A percentile compares a stretch with the other conserved stretches of the same genome.
Evolutionary conservation across 2,888 invertebrate genomes (phyloP).

Genomic region (Aleiodes alternator): DNA sequence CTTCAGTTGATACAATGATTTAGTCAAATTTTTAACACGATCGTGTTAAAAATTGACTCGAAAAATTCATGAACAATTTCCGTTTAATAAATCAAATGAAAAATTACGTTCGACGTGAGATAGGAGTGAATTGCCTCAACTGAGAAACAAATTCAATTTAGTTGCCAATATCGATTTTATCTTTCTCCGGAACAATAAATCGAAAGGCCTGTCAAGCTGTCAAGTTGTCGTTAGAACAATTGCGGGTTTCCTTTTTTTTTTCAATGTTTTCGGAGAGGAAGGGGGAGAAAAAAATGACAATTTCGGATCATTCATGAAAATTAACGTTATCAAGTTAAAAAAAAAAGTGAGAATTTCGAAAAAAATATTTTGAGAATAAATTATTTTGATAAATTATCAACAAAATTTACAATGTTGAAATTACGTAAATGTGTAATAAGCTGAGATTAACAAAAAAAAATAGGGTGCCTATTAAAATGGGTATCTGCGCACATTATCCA

Average conservation of each 20-base stretch:
- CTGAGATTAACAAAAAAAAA: constrained; percentile 18
- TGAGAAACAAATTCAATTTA: constrained; percentile 34
- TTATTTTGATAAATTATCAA: neutral
- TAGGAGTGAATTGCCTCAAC: constrained; percentile 2
- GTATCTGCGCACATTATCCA: constrained; percentile 5
- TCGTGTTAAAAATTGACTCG: neutral
- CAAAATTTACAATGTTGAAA: neutral
- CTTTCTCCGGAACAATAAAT: neutral
- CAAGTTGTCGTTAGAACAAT: constrained; percentile 23
- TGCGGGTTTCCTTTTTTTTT: constrained; percentile 1
- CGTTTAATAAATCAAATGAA: constrained; percentile 26
- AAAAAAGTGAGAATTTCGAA: neutral
- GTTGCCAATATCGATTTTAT: constrained; percentile 26
- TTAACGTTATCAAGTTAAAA: neutral
- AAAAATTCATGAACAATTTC: constrained; percentile 9
- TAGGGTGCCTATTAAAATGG: constrained; percentile 52
- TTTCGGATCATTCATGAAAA: neutral
- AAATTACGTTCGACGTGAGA: constrained; percentile 16
- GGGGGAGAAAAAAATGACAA: constrained; percentile 4
- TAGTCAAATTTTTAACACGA: neutral
- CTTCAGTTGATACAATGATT: neutral
- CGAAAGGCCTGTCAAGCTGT: constrained; percentile 38
- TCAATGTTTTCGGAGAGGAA: neutral
- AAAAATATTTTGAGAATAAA: neutral
- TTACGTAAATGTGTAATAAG: neutral